These are phyloP conservation scores for Papilio helenus DNA, from an alignment of 1,140 invertebrate species.

Conservation along the genomic window DNA sequence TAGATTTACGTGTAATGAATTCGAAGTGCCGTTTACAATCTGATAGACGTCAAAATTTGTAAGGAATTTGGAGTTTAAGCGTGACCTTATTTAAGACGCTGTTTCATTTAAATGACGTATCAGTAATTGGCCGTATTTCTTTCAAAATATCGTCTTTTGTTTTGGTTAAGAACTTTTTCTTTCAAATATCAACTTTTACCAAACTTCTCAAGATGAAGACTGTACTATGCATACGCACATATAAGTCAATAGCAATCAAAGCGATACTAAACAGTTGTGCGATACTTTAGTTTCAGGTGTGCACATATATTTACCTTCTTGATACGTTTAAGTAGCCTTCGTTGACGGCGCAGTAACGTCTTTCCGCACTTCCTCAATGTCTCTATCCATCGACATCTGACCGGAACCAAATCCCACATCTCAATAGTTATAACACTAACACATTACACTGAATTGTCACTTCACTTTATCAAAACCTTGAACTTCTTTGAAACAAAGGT, in stretches of 20 bases:
- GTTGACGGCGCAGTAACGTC: conserved; percentile 71
- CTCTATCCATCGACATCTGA: conserved; percentile 73
- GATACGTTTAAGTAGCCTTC: conserved; percentile 64
- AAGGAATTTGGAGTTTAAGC: no score
- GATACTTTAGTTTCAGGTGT: no score
- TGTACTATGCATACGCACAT: neutral
- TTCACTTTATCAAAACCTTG: conserved; percentile 33
- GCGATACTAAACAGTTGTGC: no score
- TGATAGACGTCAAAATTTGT: no score
- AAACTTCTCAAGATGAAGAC: neutral
- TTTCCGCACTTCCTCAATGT: conserved; percentile 74
- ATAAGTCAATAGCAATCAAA: no score
- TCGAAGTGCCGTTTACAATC: no score
- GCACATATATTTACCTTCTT: conserved; percentile 65
- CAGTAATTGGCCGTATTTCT: no score
- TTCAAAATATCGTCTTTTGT: no score
- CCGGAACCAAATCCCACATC: conserved; percentile 73
- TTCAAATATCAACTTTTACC: neutral
- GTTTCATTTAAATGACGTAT: no score
- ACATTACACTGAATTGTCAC: conserved; percentile 43
- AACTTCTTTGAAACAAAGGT: neutral
- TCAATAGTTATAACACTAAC: conserved; percentile 65
- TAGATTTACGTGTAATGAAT: no score
- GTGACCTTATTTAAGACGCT: no score
- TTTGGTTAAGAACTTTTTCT: neutral